Evolutionary conservation across 2,888 invertebrate species (phyloP).

Genomic region (Chymomyza amoena): DNA sequence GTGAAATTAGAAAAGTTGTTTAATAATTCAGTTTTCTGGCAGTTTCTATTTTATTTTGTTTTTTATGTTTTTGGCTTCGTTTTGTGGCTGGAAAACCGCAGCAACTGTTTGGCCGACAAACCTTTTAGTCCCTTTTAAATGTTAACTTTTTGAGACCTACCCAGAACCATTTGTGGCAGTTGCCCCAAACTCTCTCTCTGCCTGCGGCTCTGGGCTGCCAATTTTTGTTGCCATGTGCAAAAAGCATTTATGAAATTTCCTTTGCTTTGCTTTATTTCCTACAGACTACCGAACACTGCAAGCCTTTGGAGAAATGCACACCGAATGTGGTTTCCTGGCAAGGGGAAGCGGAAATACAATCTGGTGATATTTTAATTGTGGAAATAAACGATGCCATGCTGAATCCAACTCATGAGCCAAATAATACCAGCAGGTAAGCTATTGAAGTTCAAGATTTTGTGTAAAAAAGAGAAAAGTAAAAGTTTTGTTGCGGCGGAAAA

Average conservation of each 20-base stretch:
- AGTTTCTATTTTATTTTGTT: constrained; percentile 10
- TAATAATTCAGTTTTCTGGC: constrained; percentile 62
- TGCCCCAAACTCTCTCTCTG: constrained; percentile 24
- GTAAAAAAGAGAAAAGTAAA: not conserved
- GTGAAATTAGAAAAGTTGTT: constrained; percentile 67
- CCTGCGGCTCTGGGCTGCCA: constrained; percentile 15
- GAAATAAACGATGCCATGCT: constrained; percentile 84
- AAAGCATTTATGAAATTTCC: constrained; percentile 40
- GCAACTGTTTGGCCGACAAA: constrained; percentile 27
- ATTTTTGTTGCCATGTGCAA: not conserved
- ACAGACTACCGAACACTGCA: constrained; percentile 77
- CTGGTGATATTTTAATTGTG: constrained; percentile 85
- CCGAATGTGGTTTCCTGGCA: constrained; percentile 84
- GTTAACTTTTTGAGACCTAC: constrained; percentile 31
- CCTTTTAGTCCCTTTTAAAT: constrained; percentile 52
- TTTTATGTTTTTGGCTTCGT: constrained; percentile 1
- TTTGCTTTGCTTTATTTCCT: constrained; percentile 17
- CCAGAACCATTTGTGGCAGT: constrained; percentile 35
- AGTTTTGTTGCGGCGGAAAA: not conserved
- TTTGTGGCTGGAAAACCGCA: constrained; percentile 33
- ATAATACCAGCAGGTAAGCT: constrained; percentile 68
- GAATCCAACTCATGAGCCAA: constrained; percentile 67
- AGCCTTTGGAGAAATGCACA: constrained; percentile 79
- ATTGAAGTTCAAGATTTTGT: not conserved
- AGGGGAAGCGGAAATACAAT: constrained; percentile 84